Conservation (phyloP, 2,888 invertebrate genomes). For the Melanargia galathea region DNA sequence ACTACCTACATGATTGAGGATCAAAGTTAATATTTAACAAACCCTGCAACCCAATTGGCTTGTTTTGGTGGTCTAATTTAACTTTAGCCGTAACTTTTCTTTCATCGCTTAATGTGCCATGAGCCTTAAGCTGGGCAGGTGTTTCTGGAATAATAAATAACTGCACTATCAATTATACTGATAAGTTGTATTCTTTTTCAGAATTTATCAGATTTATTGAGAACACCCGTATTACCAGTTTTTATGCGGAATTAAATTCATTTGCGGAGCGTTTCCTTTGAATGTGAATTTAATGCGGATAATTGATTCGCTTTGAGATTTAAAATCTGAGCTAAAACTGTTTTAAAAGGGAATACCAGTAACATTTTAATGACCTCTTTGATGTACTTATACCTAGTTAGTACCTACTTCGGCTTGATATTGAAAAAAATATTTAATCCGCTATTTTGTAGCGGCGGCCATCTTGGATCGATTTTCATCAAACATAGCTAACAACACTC, state of each 20-base stretch:
- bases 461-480: too few relatives aligned
- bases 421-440: too few relatives aligned
- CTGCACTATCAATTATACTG: neutral
- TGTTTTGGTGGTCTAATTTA: too few relatives aligned
- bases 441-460: too few relatives aligned
- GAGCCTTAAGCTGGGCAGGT: neutral
- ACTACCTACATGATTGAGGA: too few relatives aligned
- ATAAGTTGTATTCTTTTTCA: neutral
- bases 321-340: conserved; percentile 11
- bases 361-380: neutral
- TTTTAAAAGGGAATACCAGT: neutral
- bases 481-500: too few relatives aligned
- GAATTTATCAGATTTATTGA: neutral
- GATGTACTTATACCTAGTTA: neutral
- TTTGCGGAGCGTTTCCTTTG: neutral
- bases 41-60: too few relatives aligned
- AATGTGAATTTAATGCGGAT: neutral
- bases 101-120: too few relatives aligned
- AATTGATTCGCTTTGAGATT: conserved; percentile 14
- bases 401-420: too few relatives aligned
- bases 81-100: too few relatives aligned
- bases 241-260: neutral
- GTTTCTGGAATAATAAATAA: neutral
- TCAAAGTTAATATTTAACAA: too few relatives aligned
- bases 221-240: conserved; percentile 3